Evolutionary conservation across 2,888 invertebrate species (phyloP), one percentile per base, ranked within the genome.

Genomic region (Andrena haemorrhoa): DNA sequence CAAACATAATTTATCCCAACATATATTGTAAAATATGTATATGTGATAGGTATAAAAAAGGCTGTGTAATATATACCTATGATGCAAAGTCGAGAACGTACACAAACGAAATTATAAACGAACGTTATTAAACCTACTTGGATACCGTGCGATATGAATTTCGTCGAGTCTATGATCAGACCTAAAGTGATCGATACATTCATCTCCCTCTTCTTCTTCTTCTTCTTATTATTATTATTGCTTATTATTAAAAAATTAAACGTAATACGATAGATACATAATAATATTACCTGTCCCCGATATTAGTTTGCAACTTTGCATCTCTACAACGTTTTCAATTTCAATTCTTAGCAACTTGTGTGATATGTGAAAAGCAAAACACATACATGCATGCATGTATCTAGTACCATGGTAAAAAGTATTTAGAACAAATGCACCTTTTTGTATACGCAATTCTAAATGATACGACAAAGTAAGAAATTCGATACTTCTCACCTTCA

Each of bases 11-110:
- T 68, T 60, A 31, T 78, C 29, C n/a, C 41, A 23, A 35, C 12
- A 53, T 41, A 41, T 75, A 63, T 63, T 82, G 51, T 16, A 76
- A 68, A 26, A 61, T 74, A 81, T 29, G 8, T 68, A 56, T 51
- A 20, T 49, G 53, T 31, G 33, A 70, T 74, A 82, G 70, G 29
- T 72, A 33, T 72, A 71, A 82, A 63, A 20, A 82, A 68, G 82
- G 82, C 82, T 82, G 82, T 82, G 82, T 82, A 72, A 82, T 71
- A 75, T 72, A 82, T 41, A 41, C 16, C 41, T 41, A 41, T 20
- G 65, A 82, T 65, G 61, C 70, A 79, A 68, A 60, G 41, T 68
- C 56, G 53, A 51, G 49, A 65, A 51, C 49, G 47, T 81, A 73
- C 8, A 63, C 33, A 8, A 49, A 23, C 26, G 66, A 66, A 65